phyloP scores from a whole-genome alignment of 1,140 invertebrate genomes.

The Steinernema feltiae region DNA sequence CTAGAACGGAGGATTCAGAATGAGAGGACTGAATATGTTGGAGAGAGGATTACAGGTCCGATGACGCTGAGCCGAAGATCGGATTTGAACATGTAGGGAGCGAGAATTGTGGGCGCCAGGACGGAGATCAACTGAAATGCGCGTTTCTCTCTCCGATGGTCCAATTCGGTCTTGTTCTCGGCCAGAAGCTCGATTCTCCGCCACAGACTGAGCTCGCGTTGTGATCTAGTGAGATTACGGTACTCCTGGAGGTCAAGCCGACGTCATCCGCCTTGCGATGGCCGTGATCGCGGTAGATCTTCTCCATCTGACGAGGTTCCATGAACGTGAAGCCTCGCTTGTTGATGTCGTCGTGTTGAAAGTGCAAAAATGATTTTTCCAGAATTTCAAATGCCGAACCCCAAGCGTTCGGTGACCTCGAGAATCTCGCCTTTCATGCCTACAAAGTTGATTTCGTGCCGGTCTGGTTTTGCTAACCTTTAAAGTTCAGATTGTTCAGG shows the following conservation, averaged over 20 bases:
- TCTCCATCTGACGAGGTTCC: slow-evolving; percentile 39
- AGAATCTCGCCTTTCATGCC: slow-evolving; percentile 43
- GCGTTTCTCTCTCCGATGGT: background rate
- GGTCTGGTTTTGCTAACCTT: slow-evolving; percentile 30
- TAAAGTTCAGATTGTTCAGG: slow-evolving; percentile 26
- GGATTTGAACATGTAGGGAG: slow-evolving; percentile 53
- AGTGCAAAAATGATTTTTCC: slow-evolving; percentile 39
- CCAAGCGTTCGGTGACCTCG: slow-evolving; percentile 40
- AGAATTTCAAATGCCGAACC: slow-evolving; percentile 37
- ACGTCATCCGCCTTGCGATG: background rate
- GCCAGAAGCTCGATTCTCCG: slow-evolving; percentile 48
- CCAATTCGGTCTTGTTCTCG: slow-evolving; percentile 43
- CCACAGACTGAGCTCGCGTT: slow-evolving; percentile 36
- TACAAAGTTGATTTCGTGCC: no score
- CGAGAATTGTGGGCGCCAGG: slow-evolving; percentile 38
- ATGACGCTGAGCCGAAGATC: slow-evolving; percentile 39
- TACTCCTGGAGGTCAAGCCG: background rate
- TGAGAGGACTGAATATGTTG: slow-evolving; percentile 49
- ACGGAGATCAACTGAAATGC: slow-evolving; percentile 14
- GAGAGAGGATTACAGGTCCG: slow-evolving; percentile 42
- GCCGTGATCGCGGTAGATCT: slow-evolving; percentile 42
- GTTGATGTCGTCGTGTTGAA: slow-evolving; percentile 42
- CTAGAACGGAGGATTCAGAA: slow-evolving; percentile 47
- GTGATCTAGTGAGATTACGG: background rate
- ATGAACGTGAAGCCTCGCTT: slow-evolving; percentile 49